A percentile compares a stretch with the other conserved stretches of the same genome.
Conservation (phyloP, 2,888 invertebrate genomes). For the Euclidia mi region DNA sequence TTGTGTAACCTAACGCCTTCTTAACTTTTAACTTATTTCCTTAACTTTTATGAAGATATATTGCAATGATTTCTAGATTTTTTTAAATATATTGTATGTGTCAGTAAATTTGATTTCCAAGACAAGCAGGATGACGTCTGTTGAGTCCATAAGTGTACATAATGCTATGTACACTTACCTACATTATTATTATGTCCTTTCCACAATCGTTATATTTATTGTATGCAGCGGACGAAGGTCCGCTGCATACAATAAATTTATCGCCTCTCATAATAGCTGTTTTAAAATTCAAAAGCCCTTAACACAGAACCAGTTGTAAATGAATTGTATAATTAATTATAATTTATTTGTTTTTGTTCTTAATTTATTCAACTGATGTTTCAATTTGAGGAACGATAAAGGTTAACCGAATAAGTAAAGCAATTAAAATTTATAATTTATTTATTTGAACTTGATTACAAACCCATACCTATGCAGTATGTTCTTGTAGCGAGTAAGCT, state of each 20-base stretch:
- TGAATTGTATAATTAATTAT: slow-evolving; percentile 44
- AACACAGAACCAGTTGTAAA: slow-evolving; percentile 43
- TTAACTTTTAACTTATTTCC: too few species aligned
- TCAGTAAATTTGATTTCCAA: too few species aligned
- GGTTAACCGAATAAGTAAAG: background rate
- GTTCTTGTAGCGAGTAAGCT: too few species aligned
- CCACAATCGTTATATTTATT: slow-evolving; percentile 33
- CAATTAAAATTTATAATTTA: background rate
- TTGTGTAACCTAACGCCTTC: too few species aligned
- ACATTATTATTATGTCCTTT: slow-evolving; percentile 2
- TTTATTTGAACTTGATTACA: background rate
- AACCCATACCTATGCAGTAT: background rate
- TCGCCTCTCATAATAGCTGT: slow-evolving; percentile 70
- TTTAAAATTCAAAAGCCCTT: slow-evolving; percentile 69
- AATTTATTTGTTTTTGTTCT: slow-evolving; percentile 7
- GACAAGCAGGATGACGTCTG: too few species aligned
- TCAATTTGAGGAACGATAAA: too few species aligned
- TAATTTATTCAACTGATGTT: background rate
- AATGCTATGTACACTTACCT: too few species aligned
- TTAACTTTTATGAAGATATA: too few species aligned
- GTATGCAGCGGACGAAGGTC: too few species aligned
- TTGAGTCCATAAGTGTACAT: too few species aligned
- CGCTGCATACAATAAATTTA: slow-evolving; percentile 64
- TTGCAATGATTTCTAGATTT: too few species aligned
- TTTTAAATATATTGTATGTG: too few species aligned